These are phyloP conservation scores for Porites lobata DNA, from an alignment of 92 coral and sea anemone species.

Conservation along the genomic window DNA sequence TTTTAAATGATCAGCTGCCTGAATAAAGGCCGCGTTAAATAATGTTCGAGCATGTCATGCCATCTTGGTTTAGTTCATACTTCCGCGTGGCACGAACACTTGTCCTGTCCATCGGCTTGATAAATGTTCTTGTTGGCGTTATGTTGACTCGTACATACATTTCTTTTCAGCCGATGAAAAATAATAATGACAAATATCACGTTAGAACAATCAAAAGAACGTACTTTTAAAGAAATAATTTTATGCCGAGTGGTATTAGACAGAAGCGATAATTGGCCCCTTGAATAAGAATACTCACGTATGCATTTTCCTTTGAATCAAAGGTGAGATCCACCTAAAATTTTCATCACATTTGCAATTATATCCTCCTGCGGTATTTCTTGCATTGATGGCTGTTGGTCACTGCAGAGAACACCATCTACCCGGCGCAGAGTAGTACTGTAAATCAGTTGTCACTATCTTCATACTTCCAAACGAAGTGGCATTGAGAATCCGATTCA, in stretches of 20 bases:
- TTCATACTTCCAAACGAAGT: background rate
- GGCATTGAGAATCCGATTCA: background rate
- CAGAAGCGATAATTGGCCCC: background rate
- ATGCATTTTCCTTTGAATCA: conserved; percentile 62
- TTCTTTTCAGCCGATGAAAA: background rate
- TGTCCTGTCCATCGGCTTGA: conserved; percentile 40
- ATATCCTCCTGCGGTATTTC: conserved; percentile 57
- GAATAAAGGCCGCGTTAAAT: no score
- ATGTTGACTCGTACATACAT: conserved; percentile 38
- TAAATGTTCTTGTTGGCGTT: conserved; percentile 47
- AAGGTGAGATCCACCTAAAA: conserved; percentile 65
- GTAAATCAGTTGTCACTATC: background rate
- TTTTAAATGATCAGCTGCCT: no score
- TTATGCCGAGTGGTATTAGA: background rate
- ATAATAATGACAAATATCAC: no score
- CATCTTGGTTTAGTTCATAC: conserved; percentile 51
- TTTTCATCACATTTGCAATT: conserved; percentile 60
- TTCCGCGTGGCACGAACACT: conserved; percentile 55
- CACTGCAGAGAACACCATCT: conserved; percentile 48
- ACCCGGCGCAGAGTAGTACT: no score
- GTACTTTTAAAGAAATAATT: no score
- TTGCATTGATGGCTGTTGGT: no score
- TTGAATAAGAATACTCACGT: conserved; percentile 57
- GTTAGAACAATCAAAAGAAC: no score
- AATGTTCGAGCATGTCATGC: conserved; percentile 52